Evolutionary conservation across 2,888 invertebrate species (phyloP), one percentile per base, ranked within the genome.

Genomic region (Rhagonycha fulva): DNA sequence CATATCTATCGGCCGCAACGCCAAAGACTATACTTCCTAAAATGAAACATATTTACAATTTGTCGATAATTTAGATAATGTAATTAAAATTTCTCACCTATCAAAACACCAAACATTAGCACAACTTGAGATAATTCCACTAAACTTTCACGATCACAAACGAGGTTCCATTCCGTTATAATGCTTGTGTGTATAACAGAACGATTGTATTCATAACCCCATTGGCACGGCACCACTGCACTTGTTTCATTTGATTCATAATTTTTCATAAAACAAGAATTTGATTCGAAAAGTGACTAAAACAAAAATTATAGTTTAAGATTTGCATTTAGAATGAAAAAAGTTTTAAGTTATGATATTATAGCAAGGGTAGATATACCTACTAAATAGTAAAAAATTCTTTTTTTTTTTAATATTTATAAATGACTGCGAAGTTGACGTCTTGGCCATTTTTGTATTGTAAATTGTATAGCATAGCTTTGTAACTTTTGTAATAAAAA

Each of bases 161-260:
- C 92, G 79, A 93, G 87, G 86, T 91, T 84, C 91, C 92, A 93
- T 85, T 93, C 92, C 0, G 92, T 91, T 28, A 90, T 89, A 62
- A 94, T 93, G 9, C 92, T 93, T 63, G 91, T 90, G 30, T 84
- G 87, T 84, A 93, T 93, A 63, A 89, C 82, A 28, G 88, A 89
- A 26, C 84, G 86, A 80, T 94, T 91, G 82, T 92, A 94, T 70
- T 89, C 88, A 84, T 86, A 86, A 3, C 86, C 86, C 81, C 84
- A 80, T 69, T 77, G 76, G 73, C 88, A 88, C 2, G 82, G 79
- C 61, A 82, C 30, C 14, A 71, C 62, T 12, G 63, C 10, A 62
- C 14, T 24, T 28, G 10, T 2, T 1, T 9, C 10, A 12, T 71
- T 71, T 14, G 19, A 10, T 4, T 23, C 63, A 30, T 19, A 12